Evolutionary conservation across 2,797 vertebrate genomes (phyloP).

Genomic region (Serranus cabrilla): DNA sequence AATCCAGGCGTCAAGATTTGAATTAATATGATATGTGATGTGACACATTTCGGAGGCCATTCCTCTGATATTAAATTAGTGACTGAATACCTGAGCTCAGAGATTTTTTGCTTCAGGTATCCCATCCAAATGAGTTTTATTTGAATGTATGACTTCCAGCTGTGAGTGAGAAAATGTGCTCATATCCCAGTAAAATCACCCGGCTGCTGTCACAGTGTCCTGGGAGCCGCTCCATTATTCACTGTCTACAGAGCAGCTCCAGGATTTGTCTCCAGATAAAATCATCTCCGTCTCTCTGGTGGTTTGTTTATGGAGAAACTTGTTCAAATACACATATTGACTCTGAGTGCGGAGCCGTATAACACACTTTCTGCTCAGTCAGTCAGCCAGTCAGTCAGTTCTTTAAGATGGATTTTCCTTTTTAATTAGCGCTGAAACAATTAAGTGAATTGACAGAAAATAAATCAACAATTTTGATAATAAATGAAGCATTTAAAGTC

Average conservation of each 20-base stretch:
- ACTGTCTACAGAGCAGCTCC: conserved; percentile 41
- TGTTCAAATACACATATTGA: conserved; percentile 26
- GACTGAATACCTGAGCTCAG: conserved; percentile 58
- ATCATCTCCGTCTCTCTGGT: conserved; percentile 19
- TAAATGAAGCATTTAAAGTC: not conserved
- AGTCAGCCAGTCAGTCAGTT: not conserved
- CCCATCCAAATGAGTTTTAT: conserved; percentile 61
- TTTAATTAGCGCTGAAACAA: not conserved
- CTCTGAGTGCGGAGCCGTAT: not conserved
- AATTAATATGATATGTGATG: conserved; percentile 57
- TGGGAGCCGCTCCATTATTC: conserved; percentile 59
- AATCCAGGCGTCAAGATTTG: conserved; percentile 45
- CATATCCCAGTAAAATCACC: conserved; percentile 42
- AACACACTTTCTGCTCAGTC: not conserved
- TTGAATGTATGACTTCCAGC: conserved; percentile 61
- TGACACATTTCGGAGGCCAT: conserved; percentile 48
- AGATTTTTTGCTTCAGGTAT: conserved; percentile 42
- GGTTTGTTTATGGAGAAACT: conserved; percentile 38
- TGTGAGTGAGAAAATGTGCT: conserved; percentile 55
- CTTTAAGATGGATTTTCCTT: not conserved
- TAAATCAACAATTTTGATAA: not conserved
- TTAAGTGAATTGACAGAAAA: not conserved
- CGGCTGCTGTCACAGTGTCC: conserved; percentile 41
- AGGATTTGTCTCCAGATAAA: conserved; percentile 39
- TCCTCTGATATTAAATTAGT: conserved; percentile 64